Evolutionary conservation across 2,113 vertebrate genomes (phyloP), one percentile per base, ranked within the genome.

Genomic region (Gopherus flavomarginatus): DNA sequence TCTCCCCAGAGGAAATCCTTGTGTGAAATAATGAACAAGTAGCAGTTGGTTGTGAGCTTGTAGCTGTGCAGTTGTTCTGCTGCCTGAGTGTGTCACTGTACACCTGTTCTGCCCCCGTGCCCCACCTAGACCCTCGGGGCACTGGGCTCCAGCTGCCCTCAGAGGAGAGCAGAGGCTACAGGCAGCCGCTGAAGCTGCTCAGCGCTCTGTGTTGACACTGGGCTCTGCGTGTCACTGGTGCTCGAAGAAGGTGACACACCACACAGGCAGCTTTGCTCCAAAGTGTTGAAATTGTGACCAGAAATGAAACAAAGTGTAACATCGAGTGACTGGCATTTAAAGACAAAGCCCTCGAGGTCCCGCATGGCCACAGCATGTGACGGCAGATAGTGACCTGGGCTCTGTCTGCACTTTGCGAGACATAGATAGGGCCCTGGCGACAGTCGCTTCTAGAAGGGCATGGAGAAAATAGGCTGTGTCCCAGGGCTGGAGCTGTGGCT

Each of bases 101-200:
- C 16, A n/a, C 35, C 17, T 69, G 4, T n/a, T 69, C 65, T 69
- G 19, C 17, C 35, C 35, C 62, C 19, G 19, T 1, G 7, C 3
- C 62, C 31, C 62, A 17, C 31, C 14, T 17, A 17, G 62, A 8
- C 13, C 14, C 31, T 16, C 1, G 6, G 62, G 65, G 65, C 19
- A 3, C 65, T 38, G n/a, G 35, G 65, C 9, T 69, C 31, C 19
- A 47, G 42, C 75, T 44, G 42, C 42, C 24, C 26, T 44, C 42
- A 8, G 75, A 14, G 2, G 69, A 52, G 85, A 87, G 54, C 0
- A 27, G 72, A 44, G 0, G 22, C 78, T 57, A 22, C 21, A 65
- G 62, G 84, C 79, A 27, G 22, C 38, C 83, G 54, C 81, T 0
- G 0, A 2, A 72, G 19, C 9, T 83, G 53, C 83, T 0, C 0